phyloP scores from a whole-genome alignment of 2,797 vertebrate species.

The Acridotheres tristis region DNA sequence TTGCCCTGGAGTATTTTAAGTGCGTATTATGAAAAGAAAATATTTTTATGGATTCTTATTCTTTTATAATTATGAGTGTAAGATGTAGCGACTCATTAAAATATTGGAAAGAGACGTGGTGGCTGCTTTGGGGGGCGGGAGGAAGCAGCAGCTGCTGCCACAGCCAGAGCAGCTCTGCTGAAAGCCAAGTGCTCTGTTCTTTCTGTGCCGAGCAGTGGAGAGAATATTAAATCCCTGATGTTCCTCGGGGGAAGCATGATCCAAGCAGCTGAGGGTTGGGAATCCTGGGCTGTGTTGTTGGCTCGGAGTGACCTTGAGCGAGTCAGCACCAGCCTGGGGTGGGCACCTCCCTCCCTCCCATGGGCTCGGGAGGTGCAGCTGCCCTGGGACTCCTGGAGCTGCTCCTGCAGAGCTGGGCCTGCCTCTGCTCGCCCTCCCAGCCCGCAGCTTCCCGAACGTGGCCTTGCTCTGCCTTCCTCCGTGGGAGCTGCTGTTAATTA shows the following conservation, averaged over 20 bases:
- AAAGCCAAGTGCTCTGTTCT: neutral
- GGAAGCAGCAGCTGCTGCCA: neutral
- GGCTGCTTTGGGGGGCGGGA: neutral
- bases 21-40: slow-evolving; percentile 90
- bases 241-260: neutral
- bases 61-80: slow-evolving; percentile 87
- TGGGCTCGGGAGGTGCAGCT: neutral
- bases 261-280: neutral
- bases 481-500: neutral
- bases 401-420: neutral
- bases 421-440: neutral
- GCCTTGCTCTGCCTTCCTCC: neutral
- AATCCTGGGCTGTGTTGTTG: neutral
- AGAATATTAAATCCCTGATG: slow-evolving; percentile 13
- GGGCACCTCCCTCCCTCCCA: accelerated
- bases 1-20: slow-evolving; percentile 83
- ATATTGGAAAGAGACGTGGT: slow-evolving; percentile 61
- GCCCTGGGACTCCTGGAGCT: accelerated
- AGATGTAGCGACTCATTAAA: slow-evolving; percentile 86
- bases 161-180: neutral
- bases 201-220: neutral
- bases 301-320: neutral
- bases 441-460: neutral
- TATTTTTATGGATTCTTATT: slow-evolving; percentile 96
- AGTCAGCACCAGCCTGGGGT: neutral